These are phyloP conservation scores for Zelostemma sp. DNA, from an alignment of 1,140 invertebrate genomes.

Conservation along the genomic window DNA sequence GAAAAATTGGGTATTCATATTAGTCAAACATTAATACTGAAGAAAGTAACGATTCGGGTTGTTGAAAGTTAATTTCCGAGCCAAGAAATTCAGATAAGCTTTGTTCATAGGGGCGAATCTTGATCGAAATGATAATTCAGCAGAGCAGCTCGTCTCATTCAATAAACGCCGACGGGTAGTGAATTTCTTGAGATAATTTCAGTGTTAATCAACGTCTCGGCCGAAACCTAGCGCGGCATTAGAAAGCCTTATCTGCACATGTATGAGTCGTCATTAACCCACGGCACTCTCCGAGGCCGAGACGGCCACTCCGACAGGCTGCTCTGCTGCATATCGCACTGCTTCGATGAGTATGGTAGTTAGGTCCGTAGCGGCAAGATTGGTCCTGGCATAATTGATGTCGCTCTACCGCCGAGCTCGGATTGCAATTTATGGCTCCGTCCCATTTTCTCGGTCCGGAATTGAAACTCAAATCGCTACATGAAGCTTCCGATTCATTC, in stretches of 20 bases:
- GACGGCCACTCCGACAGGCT: not conserved
- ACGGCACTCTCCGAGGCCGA: not conserved
- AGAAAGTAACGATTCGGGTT: no score
- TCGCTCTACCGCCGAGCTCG: not conserved
- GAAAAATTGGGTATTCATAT: no score
- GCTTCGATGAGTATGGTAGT: slow-evolving; percentile 5
- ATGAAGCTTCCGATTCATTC: not conserved
- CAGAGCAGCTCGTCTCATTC: not conserved
- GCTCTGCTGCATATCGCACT: not conserved
- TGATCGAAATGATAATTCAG: not conserved
- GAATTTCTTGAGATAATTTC: not conserved
- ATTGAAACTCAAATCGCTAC: slow-evolving; percentile 17
- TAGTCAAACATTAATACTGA: no score
- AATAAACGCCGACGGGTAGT: not conserved
- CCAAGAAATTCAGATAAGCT: no score
- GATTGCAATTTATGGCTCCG: slow-evolving; percentile 9
- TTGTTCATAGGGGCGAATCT: no score
- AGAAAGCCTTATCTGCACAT: not conserved
- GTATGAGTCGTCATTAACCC: slow-evolving; percentile 1
- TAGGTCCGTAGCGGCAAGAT: slow-evolving; percentile 9
- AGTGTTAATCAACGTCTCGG: slow-evolving; percentile 4
- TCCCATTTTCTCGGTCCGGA: slow-evolving; percentile 2
- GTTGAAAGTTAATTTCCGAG: no score
- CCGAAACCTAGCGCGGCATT: not conserved
- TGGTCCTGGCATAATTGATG: slow-evolving; percentile 16